phyloP scores from a whole-genome alignment of 1,140 invertebrate genomes.

The Monochamus saltuarius region DNA sequence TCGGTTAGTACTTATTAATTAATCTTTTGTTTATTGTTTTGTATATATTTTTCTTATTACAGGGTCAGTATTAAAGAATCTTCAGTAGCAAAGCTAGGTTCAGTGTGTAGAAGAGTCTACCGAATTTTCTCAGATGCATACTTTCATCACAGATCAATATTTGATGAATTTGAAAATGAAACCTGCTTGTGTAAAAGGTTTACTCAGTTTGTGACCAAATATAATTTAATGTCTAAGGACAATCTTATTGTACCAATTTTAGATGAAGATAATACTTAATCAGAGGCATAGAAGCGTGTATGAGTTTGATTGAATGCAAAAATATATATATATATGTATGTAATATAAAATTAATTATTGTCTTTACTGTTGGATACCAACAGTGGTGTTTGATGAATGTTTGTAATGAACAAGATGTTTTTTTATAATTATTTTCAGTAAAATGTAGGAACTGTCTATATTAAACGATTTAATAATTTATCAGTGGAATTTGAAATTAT shows the following conservation, averaged over 20 bases:
- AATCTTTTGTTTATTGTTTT: neutral
- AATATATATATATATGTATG: too few species aligned
- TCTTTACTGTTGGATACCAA: too few species aligned
- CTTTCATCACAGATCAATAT: constrained; percentile 95
- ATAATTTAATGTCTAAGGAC: constrained; percentile 97
- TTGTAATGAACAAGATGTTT: too few species aligned
- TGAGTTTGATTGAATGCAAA: too few species aligned
- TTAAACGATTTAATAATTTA: too few species aligned
- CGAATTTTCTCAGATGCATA: constrained; percentile 99
- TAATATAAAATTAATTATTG: too few species aligned
- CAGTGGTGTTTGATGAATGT: too few species aligned
- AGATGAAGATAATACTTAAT: constrained; percentile 70
- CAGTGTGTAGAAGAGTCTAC: constrained; percentile 97
- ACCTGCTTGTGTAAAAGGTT: constrained; percentile 95
- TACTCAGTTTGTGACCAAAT: constrained; percentile 97
- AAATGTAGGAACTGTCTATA: too few species aligned
- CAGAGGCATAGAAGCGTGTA: constrained; percentile 60
- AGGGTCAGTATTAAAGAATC: constrained; percentile 99
- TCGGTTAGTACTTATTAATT: constrained; percentile 64
- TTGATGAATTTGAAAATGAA: constrained; percentile 97
- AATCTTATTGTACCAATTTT: constrained; percentile 98
- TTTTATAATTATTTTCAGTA: too few species aligned
- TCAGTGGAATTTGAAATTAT: too few species aligned
- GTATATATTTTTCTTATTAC: constrained; percentile 49
- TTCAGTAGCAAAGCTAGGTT: constrained; percentile 96